Base-by-base conservation (phyloP, 30 jellyfish, hydroid and myxozoan genomes). In the Aurelia coerulea region DNA sequence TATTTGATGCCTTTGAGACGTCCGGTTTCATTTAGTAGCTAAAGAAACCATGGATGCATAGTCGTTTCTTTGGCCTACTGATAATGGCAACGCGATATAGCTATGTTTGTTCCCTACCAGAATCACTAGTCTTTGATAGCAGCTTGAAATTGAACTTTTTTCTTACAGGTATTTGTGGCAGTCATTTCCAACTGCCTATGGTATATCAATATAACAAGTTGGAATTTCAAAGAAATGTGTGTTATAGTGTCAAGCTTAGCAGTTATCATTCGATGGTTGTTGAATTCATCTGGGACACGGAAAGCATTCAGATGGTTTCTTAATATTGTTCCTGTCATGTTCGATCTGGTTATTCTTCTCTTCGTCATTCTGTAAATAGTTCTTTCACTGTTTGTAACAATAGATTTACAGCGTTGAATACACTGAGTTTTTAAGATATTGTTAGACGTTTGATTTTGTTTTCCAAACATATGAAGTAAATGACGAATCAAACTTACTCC, bases 281-380 rank as follows among this genome's bases (percentile, higher is more conserved):
- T 90, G 80, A 90, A 83, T 60, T 90, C 97, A 1, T 91, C 97
- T 19, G 91, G 90, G 7, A 80, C 97, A 12, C 78, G 97, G 51
- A 77, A 90, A 49, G 97, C 95, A 51, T 85, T 90, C 54, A 80
- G 90, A 15, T 90, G 97, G 97, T 80, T 90, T 52, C 80, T 90
- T 62, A 62, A 65, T 53, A 90, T 90, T n/a, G 95, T 90, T 52
- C 97, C 97, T 16, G 97, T 90, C 76, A 90, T 90, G 97, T 50
- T 90, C 52, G 97, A 90, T 42, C 58, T 90, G 88, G 87, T 90
- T 32, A 65, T 86, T 46, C 86, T 90, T 3, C 84, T 90, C 17
- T 73, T 90, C 51, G 90, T 90, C 14, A 90, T 85, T 31, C 37
- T 90, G 97, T 90, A 84, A 49, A 95, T 84, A 17, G 10, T 35